Percentiles rank a stretch among this genome's conserved stretches.
These are phyloP conservation scores for Artibeus lituratus DNA, from an alignment of 2,797 vertebrate genomes.

Conservation along the genomic window DNA sequence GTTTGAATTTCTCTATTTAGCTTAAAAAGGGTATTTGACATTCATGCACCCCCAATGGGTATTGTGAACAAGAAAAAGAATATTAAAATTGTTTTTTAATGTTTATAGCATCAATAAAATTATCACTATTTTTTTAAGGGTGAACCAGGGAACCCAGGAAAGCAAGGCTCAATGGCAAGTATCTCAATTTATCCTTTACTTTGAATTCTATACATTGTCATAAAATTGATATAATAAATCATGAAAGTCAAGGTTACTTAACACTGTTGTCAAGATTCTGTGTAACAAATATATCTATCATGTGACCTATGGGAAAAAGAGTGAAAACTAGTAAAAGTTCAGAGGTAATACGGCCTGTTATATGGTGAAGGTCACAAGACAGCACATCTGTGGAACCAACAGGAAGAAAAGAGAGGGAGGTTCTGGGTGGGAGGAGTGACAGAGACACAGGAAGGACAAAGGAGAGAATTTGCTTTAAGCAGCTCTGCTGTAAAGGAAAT, in stretches of 20 bases:
- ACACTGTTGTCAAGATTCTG: not conserved
- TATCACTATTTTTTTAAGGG: constrained; percentile 85
- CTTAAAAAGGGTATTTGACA: not conserved
- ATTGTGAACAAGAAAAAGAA: not conserved
- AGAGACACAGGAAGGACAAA: not conserved
- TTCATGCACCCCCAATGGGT: not conserved
- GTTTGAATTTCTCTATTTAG: constrained; percentile 25
- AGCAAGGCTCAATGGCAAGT: constrained; percentile 90
- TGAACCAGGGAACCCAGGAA: constrained; percentile 92
- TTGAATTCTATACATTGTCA: not conserved
- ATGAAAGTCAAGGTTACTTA: not conserved
- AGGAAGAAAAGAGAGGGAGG: not conserved
- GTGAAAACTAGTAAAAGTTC: not conserved
- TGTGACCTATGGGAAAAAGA: not conserved
- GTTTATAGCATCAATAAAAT: constrained; percentile 35
- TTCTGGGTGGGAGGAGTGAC: not conserved
- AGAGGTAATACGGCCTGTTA: not conserved
- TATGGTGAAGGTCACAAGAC: not conserved
- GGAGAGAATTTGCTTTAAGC: not conserved
- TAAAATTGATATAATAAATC: not conserved
- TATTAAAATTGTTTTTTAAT: constrained; percentile 10
- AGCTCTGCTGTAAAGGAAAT: not conserved
- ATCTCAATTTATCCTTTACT: constrained; percentile 50
- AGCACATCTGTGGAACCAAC: not conserved
- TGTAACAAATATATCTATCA: not conserved